Conservation (phyloP, 2,888 invertebrate genomes). For the Campoletis raptor region DNA sequence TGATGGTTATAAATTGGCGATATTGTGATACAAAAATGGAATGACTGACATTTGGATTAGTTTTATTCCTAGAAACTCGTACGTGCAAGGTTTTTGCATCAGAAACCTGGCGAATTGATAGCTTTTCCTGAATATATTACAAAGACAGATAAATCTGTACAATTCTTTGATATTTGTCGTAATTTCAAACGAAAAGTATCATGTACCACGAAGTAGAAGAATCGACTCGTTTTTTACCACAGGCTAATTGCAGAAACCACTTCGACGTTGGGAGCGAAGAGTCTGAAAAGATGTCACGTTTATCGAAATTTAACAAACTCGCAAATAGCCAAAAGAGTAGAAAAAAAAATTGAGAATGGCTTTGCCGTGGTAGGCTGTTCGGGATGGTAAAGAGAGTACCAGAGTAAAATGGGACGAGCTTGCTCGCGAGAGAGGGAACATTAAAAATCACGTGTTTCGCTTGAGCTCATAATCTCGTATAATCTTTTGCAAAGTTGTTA, state of each 20-base stretch:
- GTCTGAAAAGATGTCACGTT: constrained; percentile 21
- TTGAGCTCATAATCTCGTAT: constrained; percentile 85
- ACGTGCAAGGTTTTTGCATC: too few relatives aligned
- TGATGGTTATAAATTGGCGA: background rate
- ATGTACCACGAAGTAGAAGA: background rate
- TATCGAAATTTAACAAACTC: constrained; percentile 78
- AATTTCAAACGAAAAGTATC: background rate
- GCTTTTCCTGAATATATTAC: too few relatives aligned
- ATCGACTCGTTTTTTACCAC: background rate
- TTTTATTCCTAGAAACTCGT: too few relatives aligned
- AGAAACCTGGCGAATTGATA: too few relatives aligned
- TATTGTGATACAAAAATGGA: background rate
- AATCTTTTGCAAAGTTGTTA: constrained; percentile 85
- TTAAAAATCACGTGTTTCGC: constrained; percentile 85
- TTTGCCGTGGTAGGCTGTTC: constrained; percentile 12
- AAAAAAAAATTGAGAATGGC: constrained; percentile 30
- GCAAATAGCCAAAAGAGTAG: constrained; percentile 43
- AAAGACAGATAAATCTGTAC: too few relatives aligned
- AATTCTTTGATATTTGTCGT: background rate
- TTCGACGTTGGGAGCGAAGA: background rate
- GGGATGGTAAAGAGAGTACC: constrained; percentile 35
- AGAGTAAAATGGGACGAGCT: constrained; percentile 68
- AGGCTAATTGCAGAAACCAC: background rate
- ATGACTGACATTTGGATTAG: too few relatives aligned
- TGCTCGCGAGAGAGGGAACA: constrained; percentile 76